These are phyloP conservation scores for Hippoglossus stenolepis DNA, from an alignment of 2,113 vertebrate species.

Conservation along the genomic window DNA sequence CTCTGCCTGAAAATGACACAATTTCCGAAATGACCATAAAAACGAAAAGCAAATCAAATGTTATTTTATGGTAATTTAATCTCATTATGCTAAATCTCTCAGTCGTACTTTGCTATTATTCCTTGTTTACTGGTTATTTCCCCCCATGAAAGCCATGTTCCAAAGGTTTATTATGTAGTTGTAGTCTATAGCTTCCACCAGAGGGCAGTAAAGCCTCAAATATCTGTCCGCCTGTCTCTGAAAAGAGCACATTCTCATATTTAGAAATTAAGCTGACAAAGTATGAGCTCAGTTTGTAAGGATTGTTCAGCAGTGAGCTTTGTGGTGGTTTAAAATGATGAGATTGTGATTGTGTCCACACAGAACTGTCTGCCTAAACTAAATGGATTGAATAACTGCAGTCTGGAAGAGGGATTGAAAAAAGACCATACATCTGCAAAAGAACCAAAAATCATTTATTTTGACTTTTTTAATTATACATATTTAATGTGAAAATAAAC, in stretches of 20 bases:
- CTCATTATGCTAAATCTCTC: neutral
- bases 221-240: neutral
- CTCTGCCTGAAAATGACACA: neutral
- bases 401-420: constrained; percentile 50
- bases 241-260: neutral
- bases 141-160: neutral
- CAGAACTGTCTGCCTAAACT: neutral
- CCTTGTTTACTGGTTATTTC: neutral
- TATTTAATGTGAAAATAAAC: constrained; percentile 86
- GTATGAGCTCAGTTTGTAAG: constrained; percentile 6
- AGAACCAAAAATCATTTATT: constrained; percentile 91
- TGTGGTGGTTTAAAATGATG: neutral
- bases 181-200: constrained; percentile 28
- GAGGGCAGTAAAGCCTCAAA: constrained; percentile 55
- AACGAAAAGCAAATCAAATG: neutral
- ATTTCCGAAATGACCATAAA: constrained; percentile 1
- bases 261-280: constrained; percentile 2
- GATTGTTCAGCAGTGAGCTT: constrained; percentile 8
- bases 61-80: neutral
- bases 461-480: constrained; percentile 78
- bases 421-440: constrained; percentile 76
- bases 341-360: neutral
- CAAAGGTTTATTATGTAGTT: neutral
- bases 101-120: neutral
- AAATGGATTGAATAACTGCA: neutral